Evolutionary conservation across 2,888 invertebrate genomes (phyloP).

Genomic region (Phyto melanocephala): DNA sequence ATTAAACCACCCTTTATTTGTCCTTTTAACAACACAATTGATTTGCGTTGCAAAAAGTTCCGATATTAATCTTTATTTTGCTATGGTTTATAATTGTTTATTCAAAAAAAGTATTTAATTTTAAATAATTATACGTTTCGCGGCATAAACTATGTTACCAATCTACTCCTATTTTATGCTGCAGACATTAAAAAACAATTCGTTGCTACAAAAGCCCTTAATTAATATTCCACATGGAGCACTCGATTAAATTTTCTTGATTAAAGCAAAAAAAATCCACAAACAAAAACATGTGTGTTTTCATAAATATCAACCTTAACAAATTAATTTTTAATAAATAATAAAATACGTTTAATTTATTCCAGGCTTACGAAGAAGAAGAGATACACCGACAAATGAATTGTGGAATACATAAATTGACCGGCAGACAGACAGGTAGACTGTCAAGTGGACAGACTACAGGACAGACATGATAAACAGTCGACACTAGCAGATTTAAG

Average conservation of each 20-base stretch:
- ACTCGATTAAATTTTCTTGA: conserved; percentile 18
- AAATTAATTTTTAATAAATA: conserved; percentile 59
- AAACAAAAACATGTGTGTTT: neutral
- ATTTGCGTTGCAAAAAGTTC: too few relatives aligned
- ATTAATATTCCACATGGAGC: conserved; percentile 30
- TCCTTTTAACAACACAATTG: too few relatives aligned
- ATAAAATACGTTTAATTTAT: conserved; percentile 45
- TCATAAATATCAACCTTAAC: conserved; percentile 33
- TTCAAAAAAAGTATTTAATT: conserved; percentile 4
- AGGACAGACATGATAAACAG: neutral
- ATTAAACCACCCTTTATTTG: too few relatives aligned
- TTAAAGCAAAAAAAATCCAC: neutral
- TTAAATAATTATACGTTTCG: conserved; percentile 29
- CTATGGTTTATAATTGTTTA: too few relatives aligned
- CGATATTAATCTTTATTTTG: too few relatives aligned
- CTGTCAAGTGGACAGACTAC: neutral
- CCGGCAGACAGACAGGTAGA: neutral
- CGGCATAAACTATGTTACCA: neutral
- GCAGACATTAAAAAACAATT: neutral
- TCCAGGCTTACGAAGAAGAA: neutral
- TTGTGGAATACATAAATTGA: neutral
- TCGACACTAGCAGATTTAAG: neutral
- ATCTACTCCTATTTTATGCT: conserved; percentile 21
- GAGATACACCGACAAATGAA: conserved; percentile 5
- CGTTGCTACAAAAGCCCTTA: conserved; percentile 3